phyloP scores from a whole-genome alignment of 2,113 vertebrate genomes.

The Peromyscus polionotus region DNA sequence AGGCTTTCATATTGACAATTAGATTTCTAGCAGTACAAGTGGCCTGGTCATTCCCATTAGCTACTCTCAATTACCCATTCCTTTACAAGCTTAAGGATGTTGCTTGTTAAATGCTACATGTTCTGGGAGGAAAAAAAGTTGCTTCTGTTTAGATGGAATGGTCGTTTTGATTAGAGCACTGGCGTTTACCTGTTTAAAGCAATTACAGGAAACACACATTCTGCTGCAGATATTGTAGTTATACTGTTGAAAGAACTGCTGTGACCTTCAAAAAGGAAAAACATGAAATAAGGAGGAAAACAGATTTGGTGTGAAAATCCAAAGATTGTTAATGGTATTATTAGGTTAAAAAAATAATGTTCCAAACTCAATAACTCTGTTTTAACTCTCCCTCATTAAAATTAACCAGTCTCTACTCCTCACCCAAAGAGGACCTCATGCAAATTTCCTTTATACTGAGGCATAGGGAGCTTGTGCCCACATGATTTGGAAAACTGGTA shows the following conservation, averaged over 20 bases:
- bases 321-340: not conserved
- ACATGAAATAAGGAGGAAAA: not conserved
- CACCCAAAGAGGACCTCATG: not conserved
- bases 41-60: conserved; percentile 74
- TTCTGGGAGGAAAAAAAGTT: not conserved
- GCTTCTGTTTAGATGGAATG: conserved; percentile 71
- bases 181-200: conserved; percentile 78
- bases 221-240: conserved; percentile 61
- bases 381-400: not conserved
- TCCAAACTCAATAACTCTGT: not conserved
- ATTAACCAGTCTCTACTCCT: not conserved
- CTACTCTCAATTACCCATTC: conserved; percentile 69
- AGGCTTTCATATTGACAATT: conserved; percentile 72
- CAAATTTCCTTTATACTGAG: not conserved
- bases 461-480: not conserved
- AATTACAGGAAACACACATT: conserved; percentile 79
- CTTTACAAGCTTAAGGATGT: conserved; percentile 72
- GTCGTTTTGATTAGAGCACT: conserved; percentile 76
- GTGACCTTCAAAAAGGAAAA: conserved; percentile 74
- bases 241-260: conserved; percentile 58
- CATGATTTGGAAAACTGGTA: not conserved
- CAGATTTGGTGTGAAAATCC: not conserved
- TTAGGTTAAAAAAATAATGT: conserved; percentile 44
- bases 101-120: conserved; percentile 71
- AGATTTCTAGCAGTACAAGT: conserved; percentile 66